A percentile compares a stretch with the other conserved stretches of the same genome.
Evolutionary conservation across 2,888 invertebrate species (phyloP).

Genomic region (Eristalinus aeneus): DNA sequence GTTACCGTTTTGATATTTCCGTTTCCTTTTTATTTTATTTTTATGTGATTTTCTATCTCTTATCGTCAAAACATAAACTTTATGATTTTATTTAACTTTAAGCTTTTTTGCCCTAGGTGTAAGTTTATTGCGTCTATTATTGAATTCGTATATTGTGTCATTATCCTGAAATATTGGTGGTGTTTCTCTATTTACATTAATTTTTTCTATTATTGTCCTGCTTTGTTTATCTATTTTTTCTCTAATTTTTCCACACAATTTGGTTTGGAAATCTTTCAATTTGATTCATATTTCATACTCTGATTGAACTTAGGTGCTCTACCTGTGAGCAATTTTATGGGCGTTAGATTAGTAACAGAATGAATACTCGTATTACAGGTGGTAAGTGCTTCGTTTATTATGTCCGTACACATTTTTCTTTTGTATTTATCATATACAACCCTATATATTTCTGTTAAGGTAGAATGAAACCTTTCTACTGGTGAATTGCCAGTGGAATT

Average conservation of each 20-base stretch:
- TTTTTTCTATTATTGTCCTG: too few species aligned
- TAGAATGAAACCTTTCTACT: neutral
- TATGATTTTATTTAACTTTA: neutral
- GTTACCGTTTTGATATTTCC: neutral
- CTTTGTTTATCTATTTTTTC: neutral
- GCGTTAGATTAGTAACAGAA: conserved; percentile 12
- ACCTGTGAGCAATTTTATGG: neutral
- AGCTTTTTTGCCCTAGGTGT: too few species aligned
- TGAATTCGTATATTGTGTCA: neutral
- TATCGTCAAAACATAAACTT: too few species aligned
- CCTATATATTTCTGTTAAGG: conserved; percentile 3
- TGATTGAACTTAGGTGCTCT: conserved; percentile 16
- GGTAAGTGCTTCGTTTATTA: neutral
- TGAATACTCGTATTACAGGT: conserved; percentile 18
- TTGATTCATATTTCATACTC: neutral
- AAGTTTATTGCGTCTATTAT: too few species aligned
- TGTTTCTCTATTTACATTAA: too few species aligned
- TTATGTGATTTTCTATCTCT: too few species aligned
- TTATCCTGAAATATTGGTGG: conserved; percentile 1
- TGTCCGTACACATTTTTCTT: neutral
- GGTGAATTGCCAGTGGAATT: too few species aligned
- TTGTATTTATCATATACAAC: conserved; percentile 6
- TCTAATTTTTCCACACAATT: conserved; percentile 1
- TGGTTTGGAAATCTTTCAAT: neutral
- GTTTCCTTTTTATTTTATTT: conserved; percentile 32